Percentiles rank a stretch among this genome's conserved stretches.
Evolutionary conservation across 2,888 invertebrate species (phyloP).

Genomic region (Leptopilina syphax): DNA sequence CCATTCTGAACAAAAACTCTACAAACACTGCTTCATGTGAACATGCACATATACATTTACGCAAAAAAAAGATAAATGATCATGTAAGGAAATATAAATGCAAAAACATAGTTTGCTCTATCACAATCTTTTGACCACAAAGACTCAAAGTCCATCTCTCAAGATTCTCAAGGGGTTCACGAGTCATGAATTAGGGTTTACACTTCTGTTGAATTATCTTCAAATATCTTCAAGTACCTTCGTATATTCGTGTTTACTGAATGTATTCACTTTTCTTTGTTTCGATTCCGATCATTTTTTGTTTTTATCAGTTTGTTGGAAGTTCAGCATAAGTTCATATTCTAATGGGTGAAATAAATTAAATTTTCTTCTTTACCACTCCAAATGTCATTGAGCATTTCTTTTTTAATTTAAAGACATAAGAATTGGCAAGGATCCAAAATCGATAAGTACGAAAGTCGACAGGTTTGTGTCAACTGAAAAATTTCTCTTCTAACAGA

Average conservation of each 20-base stretch:
- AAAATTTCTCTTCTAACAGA: constrained; percentile 22
- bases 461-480: background rate
- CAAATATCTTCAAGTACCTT: too few relatives aligned
- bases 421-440: constrained; percentile 22
- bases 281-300: too few relatives aligned
- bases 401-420: background rate
- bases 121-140: constrained; percentile 25
- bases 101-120: background rate
- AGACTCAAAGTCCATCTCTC: constrained; percentile 11
- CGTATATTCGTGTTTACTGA: too few relatives aligned
- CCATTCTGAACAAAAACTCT: constrained; percentile 50
- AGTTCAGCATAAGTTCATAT: too few relatives aligned
- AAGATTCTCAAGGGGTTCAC: background rate
- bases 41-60: constrained; percentile 35
- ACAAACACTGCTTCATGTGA: constrained; percentile 6
- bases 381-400: too few relatives aligned
- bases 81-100: constrained; percentile 2
- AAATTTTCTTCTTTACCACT: background rate
- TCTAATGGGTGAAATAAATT: too few relatives aligned
- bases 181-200: too few relatives aligned
- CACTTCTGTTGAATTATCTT: too few relatives aligned
- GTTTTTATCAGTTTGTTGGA: too few relatives aligned
- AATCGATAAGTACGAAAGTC: background rate
- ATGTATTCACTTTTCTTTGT: too few relatives aligned
- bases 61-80: constrained; percentile 39